These are phyloP conservation scores for Brachypodius melanocephalos DNA, from an alignment of 2,113 vertebrate species.

Conservation along the genomic window DNA sequence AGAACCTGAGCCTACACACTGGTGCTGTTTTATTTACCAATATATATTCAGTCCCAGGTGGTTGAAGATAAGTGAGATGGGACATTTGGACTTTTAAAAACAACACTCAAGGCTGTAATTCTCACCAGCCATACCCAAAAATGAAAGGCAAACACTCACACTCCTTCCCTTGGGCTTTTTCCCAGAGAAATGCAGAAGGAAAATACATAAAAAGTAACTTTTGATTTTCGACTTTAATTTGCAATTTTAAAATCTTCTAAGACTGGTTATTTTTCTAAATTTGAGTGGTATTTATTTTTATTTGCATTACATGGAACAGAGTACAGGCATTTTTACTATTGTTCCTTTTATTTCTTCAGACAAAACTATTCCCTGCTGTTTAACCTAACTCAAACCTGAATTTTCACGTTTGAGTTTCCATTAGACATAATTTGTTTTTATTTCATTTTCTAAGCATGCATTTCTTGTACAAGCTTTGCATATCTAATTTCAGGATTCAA, in stretches of 20 bases:
- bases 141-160: neutral
- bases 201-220: neutral
- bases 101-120: neutral
- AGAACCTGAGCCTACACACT: neutral
- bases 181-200: neutral
- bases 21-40: neutral
- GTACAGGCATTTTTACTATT: accelerated
- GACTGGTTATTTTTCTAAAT: neutral
- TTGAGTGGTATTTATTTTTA: neutral
- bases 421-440: neutral
- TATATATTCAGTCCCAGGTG: neutral
- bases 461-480: neutral
- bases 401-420: neutral
- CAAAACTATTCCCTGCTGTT: neutral
- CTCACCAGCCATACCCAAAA: neutral
- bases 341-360: neutral
- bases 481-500: neutral
- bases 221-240: neutral
- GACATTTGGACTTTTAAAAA: neutral
- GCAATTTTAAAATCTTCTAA: neutral
- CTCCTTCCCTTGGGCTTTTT: neutral
- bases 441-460: neutral
- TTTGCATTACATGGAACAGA: accelerated
- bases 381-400: neutral
- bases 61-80: neutral